Conservation (phyloP, 2,113 vertebrate species). For the Labeo rohita region DNA sequence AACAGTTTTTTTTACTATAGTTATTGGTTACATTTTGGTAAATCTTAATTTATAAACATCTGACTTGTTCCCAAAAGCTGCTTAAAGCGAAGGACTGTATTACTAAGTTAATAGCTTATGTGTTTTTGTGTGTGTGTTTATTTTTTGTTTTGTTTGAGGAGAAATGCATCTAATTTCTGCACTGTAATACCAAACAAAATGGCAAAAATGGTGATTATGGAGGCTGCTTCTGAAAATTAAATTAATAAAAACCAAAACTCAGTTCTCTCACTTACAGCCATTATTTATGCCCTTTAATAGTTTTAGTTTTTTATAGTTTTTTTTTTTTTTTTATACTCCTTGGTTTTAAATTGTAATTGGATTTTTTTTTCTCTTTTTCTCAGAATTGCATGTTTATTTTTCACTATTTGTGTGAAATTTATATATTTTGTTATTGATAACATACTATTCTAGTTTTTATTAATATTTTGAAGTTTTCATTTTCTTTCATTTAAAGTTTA, state of each 20-base stretch:
- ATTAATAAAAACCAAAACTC: not conserved
- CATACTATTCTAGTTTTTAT: too few relatives aligned
- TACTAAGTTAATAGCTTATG: not conserved
- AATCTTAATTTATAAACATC: not conserved
- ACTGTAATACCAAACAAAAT: not conserved
- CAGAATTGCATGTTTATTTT: too few relatives aligned
- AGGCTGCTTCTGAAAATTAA: not conserved
- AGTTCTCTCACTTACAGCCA: not conserved
- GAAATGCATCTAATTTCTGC: not conserved
- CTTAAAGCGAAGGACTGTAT: not conserved
- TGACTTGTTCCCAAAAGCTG: not conserved
- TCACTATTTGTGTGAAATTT: too few relatives aligned
- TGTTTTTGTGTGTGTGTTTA: not conserved
- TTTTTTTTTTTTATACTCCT: too few relatives aligned
- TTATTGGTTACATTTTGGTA: not conserved
- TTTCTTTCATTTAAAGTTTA: too few relatives aligned
- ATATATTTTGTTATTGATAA: too few relatives aligned
- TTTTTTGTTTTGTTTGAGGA: not conserved
- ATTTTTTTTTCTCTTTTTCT: too few relatives aligned
- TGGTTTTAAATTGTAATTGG: too few relatives aligned
- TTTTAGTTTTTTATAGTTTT: not conserved
- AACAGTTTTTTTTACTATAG: not conserved
- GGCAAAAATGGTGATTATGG: not conserved
- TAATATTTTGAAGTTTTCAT: too few relatives aligned
- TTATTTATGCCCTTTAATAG: not conserved